These are phyloP conservation scores for Myopa tessellatipennis DNA, from an alignment of 2,888 invertebrate species.

Conservation along the genomic window DNA sequence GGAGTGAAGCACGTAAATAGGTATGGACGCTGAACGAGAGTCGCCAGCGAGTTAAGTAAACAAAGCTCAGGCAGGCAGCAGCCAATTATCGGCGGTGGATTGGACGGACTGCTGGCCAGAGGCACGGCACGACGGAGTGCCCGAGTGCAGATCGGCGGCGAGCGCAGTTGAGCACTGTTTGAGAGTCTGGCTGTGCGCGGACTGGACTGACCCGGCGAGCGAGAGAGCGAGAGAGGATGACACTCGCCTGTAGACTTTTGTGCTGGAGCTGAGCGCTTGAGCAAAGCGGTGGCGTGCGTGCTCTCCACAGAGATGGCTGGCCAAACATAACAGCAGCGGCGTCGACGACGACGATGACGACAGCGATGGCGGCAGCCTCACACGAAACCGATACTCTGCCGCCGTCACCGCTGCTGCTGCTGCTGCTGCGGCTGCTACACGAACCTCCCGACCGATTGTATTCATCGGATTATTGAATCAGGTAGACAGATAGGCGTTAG, in stretches of 20 bases:
- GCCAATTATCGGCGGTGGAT: slow-evolving; percentile 22
- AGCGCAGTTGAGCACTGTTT: background rate
- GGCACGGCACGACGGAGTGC: background rate
- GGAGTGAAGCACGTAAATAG: background rate
- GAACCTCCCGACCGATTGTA: slow-evolving; percentile 28
- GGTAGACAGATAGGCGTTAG: slow-evolving; percentile 70
- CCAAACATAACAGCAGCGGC: slow-evolving; percentile 34
- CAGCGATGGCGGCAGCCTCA: slow-evolving; percentile 40
- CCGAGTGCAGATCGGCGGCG: background rate
- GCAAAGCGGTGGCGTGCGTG: background rate
- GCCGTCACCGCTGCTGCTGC: slow-evolving; percentile 5
- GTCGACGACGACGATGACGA: slow-evolving; percentile 30
- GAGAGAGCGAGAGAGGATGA: background rate
- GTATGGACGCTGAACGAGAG: background rate
- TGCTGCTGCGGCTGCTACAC: slow-evolving; percentile 25
- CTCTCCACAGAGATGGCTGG: background rate
- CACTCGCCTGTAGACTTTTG: no score
- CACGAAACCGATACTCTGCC: slow-evolving; percentile 32
- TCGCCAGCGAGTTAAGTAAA: slow-evolving; percentile 6
- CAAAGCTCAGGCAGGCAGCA: slow-evolving; percentile 16
- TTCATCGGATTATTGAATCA: slow-evolving; percentile 63
- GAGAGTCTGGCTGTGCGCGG: background rate
- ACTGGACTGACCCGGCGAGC: background rate
- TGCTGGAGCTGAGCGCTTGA: slow-evolving; percentile 4
- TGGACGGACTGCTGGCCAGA: background rate